Evolutionary conservation across 2,888 invertebrate genomes (phyloP), one percentile per base, ranked within the genome.

Genomic region (Brachynemurus nebulosus): DNA sequence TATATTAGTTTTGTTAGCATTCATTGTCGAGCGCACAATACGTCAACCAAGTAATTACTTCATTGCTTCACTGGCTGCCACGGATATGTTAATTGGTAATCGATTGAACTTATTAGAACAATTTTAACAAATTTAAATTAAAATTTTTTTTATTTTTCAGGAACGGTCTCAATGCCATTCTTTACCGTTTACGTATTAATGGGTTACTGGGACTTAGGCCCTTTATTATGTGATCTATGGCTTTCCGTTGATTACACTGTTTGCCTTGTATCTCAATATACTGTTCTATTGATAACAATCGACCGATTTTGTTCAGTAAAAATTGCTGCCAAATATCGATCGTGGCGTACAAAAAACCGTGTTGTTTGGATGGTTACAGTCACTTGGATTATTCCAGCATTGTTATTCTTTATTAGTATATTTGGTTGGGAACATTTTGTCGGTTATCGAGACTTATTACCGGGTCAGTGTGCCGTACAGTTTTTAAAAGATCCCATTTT

Each of bases 361-460:
- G 95, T 96, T 11, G 80, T 93, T 48, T 86, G 86, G 75, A 93
- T 96, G 90, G 90, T 96, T 2, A 85, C 88, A 4, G 82, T 92
- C 36, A 95, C 93, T 0, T 97, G 96, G 96, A 86, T 95, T 44
- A 85, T 98, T 54, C 98, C 98, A 38, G 88, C 92, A 1, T 68
- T 95, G 46, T 70, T 98, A 8, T 98, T 98, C 67, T 97, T 97
- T 66, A 91, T 92, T 52, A 92, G 93, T 50, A 97, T 99, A 53
- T 95, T 98, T 59, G 97, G 97, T 35, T 98, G 97, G 95, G 96
- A 96, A 60, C 92, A 93, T 63, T 97, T 97, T 59, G 86, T 92
- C 37, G 96, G 96, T 16, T 86, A 82, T 58, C 72, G 95, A 48
- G 90, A 93, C 55, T 71, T 95, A 42, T 68, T 78, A 54, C 86